A percentile compares a stretch with the other conserved stretches of the same genome.
phyloP scores from a whole-genome alignment of 2,888 invertebrate genomes.

The Neocrepidodera transversa region DNA sequence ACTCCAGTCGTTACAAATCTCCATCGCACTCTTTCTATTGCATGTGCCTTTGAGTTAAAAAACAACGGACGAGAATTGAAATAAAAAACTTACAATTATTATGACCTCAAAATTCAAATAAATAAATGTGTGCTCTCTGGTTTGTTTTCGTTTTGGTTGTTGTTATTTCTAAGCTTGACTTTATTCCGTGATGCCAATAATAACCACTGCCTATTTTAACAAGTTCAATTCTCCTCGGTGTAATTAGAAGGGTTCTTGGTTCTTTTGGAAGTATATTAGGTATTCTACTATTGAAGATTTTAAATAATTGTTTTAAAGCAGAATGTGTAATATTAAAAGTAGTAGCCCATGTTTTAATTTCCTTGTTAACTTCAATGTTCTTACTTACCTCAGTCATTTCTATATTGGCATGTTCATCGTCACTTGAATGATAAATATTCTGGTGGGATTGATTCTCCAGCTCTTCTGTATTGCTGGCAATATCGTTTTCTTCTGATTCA shows the following conservation, averaged over 20 bases:
- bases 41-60: no score
- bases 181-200: no score
- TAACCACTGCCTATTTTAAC: no score
- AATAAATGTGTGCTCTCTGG: no score
- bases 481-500: background rate
- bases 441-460: background rate
- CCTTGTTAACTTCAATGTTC: background rate
- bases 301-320: background rate
- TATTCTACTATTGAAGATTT: background rate
- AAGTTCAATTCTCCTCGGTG: background rate
- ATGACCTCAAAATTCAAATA: no score
- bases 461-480: no score
- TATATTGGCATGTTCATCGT: background rate
- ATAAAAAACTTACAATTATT: no score
- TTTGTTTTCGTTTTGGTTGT: no score
- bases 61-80: no score
- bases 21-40: no score
- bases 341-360: background rate
- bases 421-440: background rate
- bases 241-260: background rate
- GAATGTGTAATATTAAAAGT: background rate
- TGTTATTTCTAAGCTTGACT: no score
- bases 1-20: no score
- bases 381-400: background rate
- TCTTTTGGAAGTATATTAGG: background rate